Percentiles rank a stretch among this genome's conserved stretches.
Conservation (phyloP, 37 sponge, comb jelly and placozoan genomes). For the Halisarca cf. caerulea region DNA sequence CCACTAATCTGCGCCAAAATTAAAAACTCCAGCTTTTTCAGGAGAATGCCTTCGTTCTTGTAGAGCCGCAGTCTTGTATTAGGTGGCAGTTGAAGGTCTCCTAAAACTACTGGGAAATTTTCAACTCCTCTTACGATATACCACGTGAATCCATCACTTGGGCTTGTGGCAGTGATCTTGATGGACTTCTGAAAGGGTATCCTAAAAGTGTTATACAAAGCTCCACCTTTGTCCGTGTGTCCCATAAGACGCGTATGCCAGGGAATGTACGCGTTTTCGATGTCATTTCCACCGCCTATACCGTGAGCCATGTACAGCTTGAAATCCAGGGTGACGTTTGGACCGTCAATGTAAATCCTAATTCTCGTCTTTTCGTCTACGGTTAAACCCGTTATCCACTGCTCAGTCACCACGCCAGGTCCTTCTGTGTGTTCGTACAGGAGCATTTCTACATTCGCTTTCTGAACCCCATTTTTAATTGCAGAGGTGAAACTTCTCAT, state of each 20-base stretch:
- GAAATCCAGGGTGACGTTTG: constrained; percentile 66
- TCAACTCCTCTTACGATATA: constrained; percentile 77
- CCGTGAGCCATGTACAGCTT: constrained; percentile 69
- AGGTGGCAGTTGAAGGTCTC: constrained; percentile 62
- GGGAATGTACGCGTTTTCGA: constrained; percentile 34
- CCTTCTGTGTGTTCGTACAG: constrained; percentile 60
- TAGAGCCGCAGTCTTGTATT: constrained; percentile 63
- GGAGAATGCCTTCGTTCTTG: constrained; percentile 46
- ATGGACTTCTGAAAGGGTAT: constrained; percentile 66
- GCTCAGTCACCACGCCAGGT: constrained; percentile 83
- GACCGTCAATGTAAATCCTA: constrained; percentile 76
- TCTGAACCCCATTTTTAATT: constrained; percentile 61
- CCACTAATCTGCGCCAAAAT: constrained; percentile 41
- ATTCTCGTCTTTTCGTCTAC: constrained; percentile 60
- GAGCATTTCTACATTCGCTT: constrained; percentile 43
- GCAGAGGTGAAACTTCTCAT: constrained; percentile 74
- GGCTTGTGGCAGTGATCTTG: constrained; percentile 54
- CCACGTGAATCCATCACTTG: constrained; percentile 62
- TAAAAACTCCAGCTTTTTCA: constrained; percentile 54
- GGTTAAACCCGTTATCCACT: constrained; percentile 59
- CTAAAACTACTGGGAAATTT: constrained; percentile 64
- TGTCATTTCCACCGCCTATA: constrained; percentile 36
- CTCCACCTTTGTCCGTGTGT: constrained; percentile 50
- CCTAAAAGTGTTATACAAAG: constrained; percentile 58
- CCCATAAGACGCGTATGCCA: constrained; percentile 64